Conservation (phyloP, 2,113 vertebrate genomes). For the Rhineura floridana region DNA sequence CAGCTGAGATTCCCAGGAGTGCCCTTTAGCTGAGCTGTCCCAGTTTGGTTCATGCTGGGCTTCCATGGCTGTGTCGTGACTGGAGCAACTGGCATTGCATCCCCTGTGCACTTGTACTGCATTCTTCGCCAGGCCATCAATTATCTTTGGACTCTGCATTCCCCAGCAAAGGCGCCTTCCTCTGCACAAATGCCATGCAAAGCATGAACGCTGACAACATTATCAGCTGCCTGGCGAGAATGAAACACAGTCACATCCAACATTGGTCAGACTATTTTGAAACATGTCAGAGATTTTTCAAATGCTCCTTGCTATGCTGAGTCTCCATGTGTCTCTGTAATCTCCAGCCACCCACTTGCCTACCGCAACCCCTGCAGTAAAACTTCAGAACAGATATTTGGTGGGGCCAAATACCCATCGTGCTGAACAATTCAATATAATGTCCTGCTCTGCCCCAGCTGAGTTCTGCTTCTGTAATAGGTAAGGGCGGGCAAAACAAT, state of each 20-base stretch:
- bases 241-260: not conserved
- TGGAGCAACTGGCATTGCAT: not conserved
- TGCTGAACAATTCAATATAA: not conserved
- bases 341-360: not conserved
- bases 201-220: not conserved
- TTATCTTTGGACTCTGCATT: not conserved
- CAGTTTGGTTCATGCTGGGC: not conserved
- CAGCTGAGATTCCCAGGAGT: not conserved
- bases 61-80: not conserved
- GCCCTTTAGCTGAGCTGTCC: not conserved
- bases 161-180: constrained; percentile 8
- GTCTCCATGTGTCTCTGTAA: not conserved
- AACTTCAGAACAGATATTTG: too few species aligned
- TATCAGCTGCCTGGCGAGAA: constrained; percentile 27
- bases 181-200: constrained; percentile 1
- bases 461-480: not conserved
- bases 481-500: too few species aligned
- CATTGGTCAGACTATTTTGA: not conserved
- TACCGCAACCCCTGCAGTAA: not conserved
- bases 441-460: not conserved
- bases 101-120: not conserved
- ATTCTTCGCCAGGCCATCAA: not conserved
- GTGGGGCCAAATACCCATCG: not conserved
- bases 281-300: not conserved
- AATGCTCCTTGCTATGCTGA: not conserved